Percentiles rank a stretch among this genome's conserved stretches.
These are phyloP conservation scores for Sebastiscus albofasciatus DNA, from an alignment of 2,797 vertebrate genomes.

Conservation along the genomic window DNA sequence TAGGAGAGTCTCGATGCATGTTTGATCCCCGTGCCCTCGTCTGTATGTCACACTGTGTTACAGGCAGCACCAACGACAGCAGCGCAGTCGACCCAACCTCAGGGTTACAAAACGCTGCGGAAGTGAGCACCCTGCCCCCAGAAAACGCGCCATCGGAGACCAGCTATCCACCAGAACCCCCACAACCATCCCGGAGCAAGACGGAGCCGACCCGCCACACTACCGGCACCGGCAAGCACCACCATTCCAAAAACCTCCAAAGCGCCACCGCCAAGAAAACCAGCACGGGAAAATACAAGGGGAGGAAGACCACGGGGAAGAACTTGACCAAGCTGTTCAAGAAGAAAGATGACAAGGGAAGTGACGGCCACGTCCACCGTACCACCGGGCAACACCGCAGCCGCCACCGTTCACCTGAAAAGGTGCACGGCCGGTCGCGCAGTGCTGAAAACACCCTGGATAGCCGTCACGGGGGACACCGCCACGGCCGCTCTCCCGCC, in stretches of 20 bases:
- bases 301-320: slow-evolving; percentile 42
- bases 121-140: slow-evolving; percentile 87
- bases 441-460: slow-evolving; percentile 91
- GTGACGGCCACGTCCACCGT: slow-evolving; percentile 67
- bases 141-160: slow-evolving; percentile 86
- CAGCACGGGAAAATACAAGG: slow-evolving; percentile 68
- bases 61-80: slow-evolving; percentile 91
- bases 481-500: slow-evolving; percentile 85
- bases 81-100: slow-evolving; percentile 88
- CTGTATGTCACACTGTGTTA: slow-evolving; percentile 81
- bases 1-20: slow-evolving; percentile 41
- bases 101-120: slow-evolving; percentile 95
- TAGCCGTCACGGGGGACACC: slow-evolving; percentile 70
- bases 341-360: slow-evolving; percentile 69
- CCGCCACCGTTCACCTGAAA: slow-evolving; percentile 84
- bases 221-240: slow-evolving; percentile 74
- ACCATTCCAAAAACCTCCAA: slow-evolving; percentile 85
- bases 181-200: slow-evolving; percentile 91
- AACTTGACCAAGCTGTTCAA: slow-evolving; percentile 33
- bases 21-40: slow-evolving; percentile 78
- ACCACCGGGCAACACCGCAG: slow-evolving; percentile 79
- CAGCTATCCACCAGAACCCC: slow-evolving; percentile 90
- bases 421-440: slow-evolving; percentile 83
- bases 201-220: slow-evolving; percentile 85
- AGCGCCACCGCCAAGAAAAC: slow-evolving; percentile 86